A percentile compares a stretch with the other conserved stretches of the same genome.
Evolutionary conservation across 2,888 invertebrate species (phyloP).

Genomic region (Germaria angustata): DNA sequence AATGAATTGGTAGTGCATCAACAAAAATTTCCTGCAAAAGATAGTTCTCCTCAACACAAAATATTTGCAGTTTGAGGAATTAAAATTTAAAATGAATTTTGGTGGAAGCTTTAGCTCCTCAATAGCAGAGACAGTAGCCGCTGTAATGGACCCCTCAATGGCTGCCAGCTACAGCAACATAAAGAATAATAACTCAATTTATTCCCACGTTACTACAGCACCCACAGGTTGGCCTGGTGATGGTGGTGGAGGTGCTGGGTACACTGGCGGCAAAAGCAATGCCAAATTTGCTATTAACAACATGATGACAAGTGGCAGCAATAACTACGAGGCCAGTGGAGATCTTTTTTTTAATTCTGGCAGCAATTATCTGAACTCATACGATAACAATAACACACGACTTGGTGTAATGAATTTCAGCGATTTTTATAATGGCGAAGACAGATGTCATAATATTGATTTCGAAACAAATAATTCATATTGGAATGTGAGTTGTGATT

Average conservation of each 20-base stretch:
- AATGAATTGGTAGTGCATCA: not conserved
- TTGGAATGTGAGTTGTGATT: slow-evolving; percentile 79
- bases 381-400: not conserved
- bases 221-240: slow-evolving; percentile 25
- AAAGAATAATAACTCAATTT: slow-evolving; percentile 32
- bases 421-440: slow-evolving; percentile 65
- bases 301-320: not conserved
- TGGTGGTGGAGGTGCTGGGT: slow-evolving; percentile 38
- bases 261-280: not conserved
- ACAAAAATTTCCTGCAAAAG: not conserved
- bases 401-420: slow-evolving; percentile 1
- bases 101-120: slow-evolving; percentile 28
- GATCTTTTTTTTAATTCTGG: slow-evolving; percentile 52
- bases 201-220: slow-evolving; percentile 61
- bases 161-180: slow-evolving; percentile 65
- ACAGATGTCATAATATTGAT: slow-evolving; percentile 71
- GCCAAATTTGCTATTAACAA: not conserved
- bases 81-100: slow-evolving; percentile 44
- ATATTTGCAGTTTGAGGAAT: not conserved
- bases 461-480: slow-evolving; percentile 73
- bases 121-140: slow-evolving; percentile 68
- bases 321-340: slow-evolving; percentile 13
- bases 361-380: slow-evolving; percentile 35
- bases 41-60: not conserved
- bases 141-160: slow-evolving; percentile 70